Evolutionary conservation across 2,113 vertebrate genomes (phyloP).

Genomic region (Zonotrichia leucophrys): DNA sequence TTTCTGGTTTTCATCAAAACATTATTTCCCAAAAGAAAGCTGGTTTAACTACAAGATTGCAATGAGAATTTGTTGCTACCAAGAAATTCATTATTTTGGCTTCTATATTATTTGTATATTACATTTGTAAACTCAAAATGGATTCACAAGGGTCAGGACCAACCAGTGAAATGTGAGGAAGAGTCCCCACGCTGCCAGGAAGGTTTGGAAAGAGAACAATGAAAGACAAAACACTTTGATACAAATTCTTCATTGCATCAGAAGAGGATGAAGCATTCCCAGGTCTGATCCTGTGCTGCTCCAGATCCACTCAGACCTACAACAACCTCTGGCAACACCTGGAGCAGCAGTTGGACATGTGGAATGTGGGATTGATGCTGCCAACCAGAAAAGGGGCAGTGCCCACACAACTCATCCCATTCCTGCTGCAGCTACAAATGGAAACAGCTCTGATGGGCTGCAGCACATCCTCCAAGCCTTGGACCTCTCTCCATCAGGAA

Average conservation of each 20-base stretch:
- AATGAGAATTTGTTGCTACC: background rate
- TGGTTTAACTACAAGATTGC: background rate
- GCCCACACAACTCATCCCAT: rapidly evolving
- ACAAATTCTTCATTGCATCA: background rate
- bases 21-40: background rate
- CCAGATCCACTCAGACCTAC: background rate
- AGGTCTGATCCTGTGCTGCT: background rate
- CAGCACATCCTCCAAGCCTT: background rate
- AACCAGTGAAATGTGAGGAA: background rate
- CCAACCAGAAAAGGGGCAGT: background rate
- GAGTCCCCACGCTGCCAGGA: background rate
- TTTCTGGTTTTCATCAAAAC: background rate
- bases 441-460: background rate
- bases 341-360: rapidly evolving
- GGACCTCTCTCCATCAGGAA: background rate
- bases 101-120: too few species aligned
- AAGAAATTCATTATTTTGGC: background rate
- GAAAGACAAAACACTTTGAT: background rate
- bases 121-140: background rate
- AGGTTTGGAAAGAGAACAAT: background rate
- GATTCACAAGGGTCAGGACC: background rate
- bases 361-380: too few species aligned
- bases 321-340: background rate
- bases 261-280: background rate
- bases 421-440: background rate